Evolutionary conservation across 2,113 vertebrate genomes (phyloP).

Genomic region (Myotis davidii): DNA sequence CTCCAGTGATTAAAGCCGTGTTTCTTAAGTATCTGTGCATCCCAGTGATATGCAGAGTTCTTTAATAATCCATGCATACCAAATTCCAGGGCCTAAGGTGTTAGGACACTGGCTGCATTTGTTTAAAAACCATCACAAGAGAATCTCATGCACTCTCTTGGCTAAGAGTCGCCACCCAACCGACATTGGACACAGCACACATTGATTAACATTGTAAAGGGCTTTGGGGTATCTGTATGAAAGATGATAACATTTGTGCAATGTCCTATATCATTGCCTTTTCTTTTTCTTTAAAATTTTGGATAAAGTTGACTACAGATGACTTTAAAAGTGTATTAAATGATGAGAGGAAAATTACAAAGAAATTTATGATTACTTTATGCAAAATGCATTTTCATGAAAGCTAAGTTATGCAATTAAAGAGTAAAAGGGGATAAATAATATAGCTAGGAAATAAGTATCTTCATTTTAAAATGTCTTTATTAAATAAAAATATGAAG

Average conservation of each 20-base stretch:
- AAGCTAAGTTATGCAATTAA: not conserved
- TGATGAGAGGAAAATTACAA: not conserved
- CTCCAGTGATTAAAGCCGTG: not conserved
- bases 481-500: not conserved
- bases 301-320: not conserved
- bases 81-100: not conserved
- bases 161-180: not conserved
- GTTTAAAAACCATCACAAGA: not conserved
- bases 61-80: not conserved
- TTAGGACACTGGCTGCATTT: not conserved
- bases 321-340: not conserved
- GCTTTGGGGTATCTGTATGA: not conserved
- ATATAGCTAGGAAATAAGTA: not conserved
- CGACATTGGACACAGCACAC: not conserved
- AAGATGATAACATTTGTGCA: not conserved
- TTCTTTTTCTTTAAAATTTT: not conserved
- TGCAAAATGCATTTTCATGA: not conserved
- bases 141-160: not conserved
- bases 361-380: not conserved
- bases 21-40: not conserved
- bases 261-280: not conserved
- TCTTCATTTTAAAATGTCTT: not conserved
- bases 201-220: not conserved
- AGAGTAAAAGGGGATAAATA: not conserved
- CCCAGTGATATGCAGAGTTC: not conserved